Evolutionary conservation across 1,140 invertebrate genomes (phyloP), one percentile per base, ranked within the genome.

Genomic region (Rhagoletis zephyria): DNA sequence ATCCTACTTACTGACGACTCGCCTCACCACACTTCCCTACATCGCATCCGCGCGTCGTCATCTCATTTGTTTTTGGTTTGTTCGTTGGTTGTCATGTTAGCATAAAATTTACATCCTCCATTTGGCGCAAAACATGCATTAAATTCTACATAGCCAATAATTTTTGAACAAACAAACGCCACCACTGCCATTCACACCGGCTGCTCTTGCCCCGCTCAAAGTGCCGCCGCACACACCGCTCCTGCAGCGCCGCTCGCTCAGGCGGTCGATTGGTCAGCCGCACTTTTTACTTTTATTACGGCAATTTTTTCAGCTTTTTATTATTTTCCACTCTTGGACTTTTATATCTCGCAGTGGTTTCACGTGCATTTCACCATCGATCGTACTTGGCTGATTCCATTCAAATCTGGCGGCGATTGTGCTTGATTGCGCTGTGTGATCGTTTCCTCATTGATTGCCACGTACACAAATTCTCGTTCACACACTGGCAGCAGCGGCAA

Each of bases 51-150:
- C 30, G 42, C 67, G 30, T 42, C 48, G 74, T 59, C 45, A 81
- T 4, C 48, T 81, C 74, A 19, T 81, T 81, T 42, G 16, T 81
- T 81, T 30, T 30, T 19, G 74, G 48, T 81, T 81, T 81, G 74
- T 81, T 81, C 74, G 74, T 81, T 51, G 48, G 48, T 19, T 81
- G 74, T 81, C 74, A 81, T 81, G 74, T 81, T 81, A 81, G 74
- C 74, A 81, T 81, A 81, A 81, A 81, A 81, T 81, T 81, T 81
- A 81, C 74, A 81, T 81, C 74, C 74, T 81, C 74, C 74, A 81
- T 81, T 81, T 81, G 74, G 74, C 74, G 74, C 48, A 81, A 81
- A 81, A 81, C 74, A 81, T 81, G 74, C 74, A 81, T 81, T 81
- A 81, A 81, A 81, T 81, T 81, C 74, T 81, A 81, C 74, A 81